Conservation (phyloP, 2,797 vertebrate species). For the Onychomys torridus region DNA sequence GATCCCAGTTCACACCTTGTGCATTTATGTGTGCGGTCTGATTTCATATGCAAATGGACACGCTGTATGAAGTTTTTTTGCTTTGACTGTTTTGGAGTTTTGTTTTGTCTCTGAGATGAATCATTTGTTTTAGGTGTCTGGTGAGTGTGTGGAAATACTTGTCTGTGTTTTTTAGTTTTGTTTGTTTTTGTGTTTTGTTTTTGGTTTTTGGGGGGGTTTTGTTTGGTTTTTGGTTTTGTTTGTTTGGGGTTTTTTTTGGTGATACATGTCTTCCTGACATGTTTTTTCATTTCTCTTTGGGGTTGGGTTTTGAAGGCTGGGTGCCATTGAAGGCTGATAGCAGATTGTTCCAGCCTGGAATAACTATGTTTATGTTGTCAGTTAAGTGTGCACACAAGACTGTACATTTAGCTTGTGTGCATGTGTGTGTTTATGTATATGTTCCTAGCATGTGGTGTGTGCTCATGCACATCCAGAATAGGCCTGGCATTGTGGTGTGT, state of each 20-base stretch:
- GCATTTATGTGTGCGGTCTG: constrained; percentile 88
- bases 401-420: neutral
- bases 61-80: constrained; percentile 84
- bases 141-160: constrained; percentile 80
- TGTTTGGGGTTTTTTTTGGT: neutral
- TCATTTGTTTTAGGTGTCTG: constrained; percentile 78
- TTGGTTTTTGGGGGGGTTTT: no score
- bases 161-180: constrained; percentile 68
- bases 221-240: constrained; percentile 68
- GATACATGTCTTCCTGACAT: constrained; percentile 85
- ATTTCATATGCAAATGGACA: constrained; percentile 89
- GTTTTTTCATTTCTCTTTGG: constrained; percentile 86
- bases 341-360: constrained; percentile 77
- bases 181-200: neutral
- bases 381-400: neutral
- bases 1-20: constrained; percentile 88
- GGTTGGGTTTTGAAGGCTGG: constrained; percentile 70
- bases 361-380: neutral
- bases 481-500: no score
- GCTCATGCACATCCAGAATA: neutral
- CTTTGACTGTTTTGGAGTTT: constrained; percentile 53
- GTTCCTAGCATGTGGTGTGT: neutral
- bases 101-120: constrained; percentile 59
- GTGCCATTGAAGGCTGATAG: constrained; percentile 81
- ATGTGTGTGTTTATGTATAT: neutral